Conservation (phyloP, 2,888 invertebrate genomes). For the Hymenopus coronatus region DNA sequence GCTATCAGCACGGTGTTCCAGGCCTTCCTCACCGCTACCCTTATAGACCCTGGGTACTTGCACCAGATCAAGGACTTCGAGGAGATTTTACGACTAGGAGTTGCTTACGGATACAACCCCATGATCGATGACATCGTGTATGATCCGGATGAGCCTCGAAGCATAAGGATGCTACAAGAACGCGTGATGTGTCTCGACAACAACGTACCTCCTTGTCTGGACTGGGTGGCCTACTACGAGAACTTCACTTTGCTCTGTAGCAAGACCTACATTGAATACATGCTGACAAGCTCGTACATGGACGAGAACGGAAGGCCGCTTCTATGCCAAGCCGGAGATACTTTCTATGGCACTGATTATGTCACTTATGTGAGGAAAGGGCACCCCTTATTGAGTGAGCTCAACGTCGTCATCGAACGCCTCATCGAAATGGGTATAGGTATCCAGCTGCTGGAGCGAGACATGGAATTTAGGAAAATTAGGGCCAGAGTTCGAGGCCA, state of each 20-base stretch:
- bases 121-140: not conserved
- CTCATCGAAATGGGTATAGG: not conserved
- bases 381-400: not conserved
- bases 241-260: slow-evolving; percentile 4
- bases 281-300: not conserved
- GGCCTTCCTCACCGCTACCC: not conserved
- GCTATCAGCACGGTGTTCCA: not conserved
- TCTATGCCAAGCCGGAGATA: slow-evolving; percentile 3
- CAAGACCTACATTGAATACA: not conserved
- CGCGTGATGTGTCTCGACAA: not conserved
- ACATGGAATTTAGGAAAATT: not conserved
- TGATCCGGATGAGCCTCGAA: not conserved
- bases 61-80: not conserved
- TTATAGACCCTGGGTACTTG: not conserved
- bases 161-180: not conserved
- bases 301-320: not conserved
- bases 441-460: not conserved
- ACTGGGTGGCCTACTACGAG: not conserved
- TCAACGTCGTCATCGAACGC: not conserved
- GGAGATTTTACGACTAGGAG: not conserved
- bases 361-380: slow-evolving; percentile 4
- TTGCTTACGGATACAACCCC: slow-evolving; percentile 2
- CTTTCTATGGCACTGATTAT: not conserved
- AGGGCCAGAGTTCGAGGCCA: not conserved
- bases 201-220: not conserved